Evolutionary conservation across 2,888 invertebrate genomes (phyloP), one percentile per base, ranked within the genome.

Genomic region (Xestobium rufovillosum): DNA sequence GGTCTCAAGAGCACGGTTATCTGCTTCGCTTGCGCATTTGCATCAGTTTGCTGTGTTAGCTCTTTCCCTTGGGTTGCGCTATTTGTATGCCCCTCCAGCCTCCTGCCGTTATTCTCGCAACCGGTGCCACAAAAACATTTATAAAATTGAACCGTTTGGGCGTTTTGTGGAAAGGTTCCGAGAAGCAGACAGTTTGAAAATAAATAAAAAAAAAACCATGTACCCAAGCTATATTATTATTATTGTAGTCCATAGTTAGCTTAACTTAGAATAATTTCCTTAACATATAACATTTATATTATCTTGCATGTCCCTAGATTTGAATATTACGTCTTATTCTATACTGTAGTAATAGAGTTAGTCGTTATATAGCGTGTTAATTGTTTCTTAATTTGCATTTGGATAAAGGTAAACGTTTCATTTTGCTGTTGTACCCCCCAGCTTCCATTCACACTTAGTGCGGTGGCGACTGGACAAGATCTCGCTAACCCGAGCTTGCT

Each of bases 271-370:
- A 60, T 62, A 62, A 61, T 62, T 62, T 60, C 57, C 59, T 55
- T 61, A 62, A 62, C 57, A 53, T 61, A 55, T 61, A 60, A 58
- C 53, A 51, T 61, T n/a, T 55, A 56, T 57, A 57, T 60, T 61
- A 58, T 57, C 59, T 61, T 63, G 63, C 64, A 63, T 64, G 64
- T 53, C 57, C 60, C 57, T 61, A 62, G 61, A 55, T 57, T 53
- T 56, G 57, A 56, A 48, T 52, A 52, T 55, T 52, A 47, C 43
- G 48, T 53, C 58, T 59, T 55, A 56, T 57, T 59, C 58, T 61
- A 53, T 56, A 58, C 57, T 57, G 55, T 63, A 61, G 59, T 55
- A 54, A 48, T 60, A 61, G 60, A 55, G 52, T 59, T 62, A 60
- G 61, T 61, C 56, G 55, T 55, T 60, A 53, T 51, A 57, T 59